Base-by-base conservation (phyloP, 1,140 invertebrate genomes). In the Hyphantria cunea region DNA sequence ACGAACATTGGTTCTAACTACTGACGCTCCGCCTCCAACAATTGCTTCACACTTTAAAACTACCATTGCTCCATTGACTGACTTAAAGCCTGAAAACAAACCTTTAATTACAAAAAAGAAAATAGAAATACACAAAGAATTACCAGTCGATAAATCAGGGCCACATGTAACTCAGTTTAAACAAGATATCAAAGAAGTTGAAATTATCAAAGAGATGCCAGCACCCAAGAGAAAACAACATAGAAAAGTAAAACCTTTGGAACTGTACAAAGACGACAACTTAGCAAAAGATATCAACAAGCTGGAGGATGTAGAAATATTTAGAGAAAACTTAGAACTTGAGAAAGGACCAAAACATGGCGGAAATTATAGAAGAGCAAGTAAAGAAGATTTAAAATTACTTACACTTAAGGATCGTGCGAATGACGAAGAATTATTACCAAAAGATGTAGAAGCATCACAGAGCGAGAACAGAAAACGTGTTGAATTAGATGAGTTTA, bases 111-210 rank as follows among this genome's bases (percentile, higher is more conserved):
- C 68, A 7, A 85, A 70, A 66, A 86, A 82, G 51, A 90, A 81
- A 71, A 71, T 87, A 62, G 85, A 88, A 78, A 84, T 88, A 39
- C 85, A 90, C 47, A 84, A 84, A 71, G 86, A 90, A 69, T 42
- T 82, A 31, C 86, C 86, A 6, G 65, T 76, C 0, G 82, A 86
- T 60, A 82, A 69, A 50, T 75, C 79, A 41, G 74, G 76, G 11
- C 85, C 83, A 14, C 76, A 90, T 63, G 10, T 78, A 17, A 80
- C 82, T 6, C 78, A 89, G 66, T 89, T 81, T 53, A 86, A 82
- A 53, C 83, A 90, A 72, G 85, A 90, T 50, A 84, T 89, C 54
- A 79, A 90, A 66, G 86, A 92, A 78, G 74, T 89, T 41, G 90
- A 91, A 80, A 81, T 89, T 9, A 80, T 90, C 11, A 86, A 91